phyloP scores from a whole-genome alignment of 1,140 invertebrate genomes.

The Psilanteris sp. region DNA sequence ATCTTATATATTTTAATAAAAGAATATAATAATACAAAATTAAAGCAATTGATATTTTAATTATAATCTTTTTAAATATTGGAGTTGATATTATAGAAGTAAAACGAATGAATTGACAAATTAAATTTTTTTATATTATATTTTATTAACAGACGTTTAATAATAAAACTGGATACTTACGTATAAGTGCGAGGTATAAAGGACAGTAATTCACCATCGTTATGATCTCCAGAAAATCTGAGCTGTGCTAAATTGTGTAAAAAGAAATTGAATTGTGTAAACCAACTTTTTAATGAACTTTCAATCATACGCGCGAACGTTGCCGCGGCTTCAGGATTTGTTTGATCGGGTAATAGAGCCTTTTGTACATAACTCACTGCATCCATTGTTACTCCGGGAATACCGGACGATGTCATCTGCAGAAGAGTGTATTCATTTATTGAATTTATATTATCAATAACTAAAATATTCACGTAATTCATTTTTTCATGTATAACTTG shows the following conservation, averaged over 20 bases:
- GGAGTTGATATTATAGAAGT: no score
- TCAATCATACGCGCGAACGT: slow-evolving; percentile 96
- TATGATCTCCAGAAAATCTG: slow-evolving; percentile 91
- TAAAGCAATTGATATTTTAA: no score
- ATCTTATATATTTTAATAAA: no score
- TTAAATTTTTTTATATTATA: no score
- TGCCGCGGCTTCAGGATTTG: slow-evolving; percentile 96
- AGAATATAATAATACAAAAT: no score
- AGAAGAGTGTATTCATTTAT: slow-evolving; percentile 73
- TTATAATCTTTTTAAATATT: no score
- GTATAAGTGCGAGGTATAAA: slow-evolving; percentile 97
- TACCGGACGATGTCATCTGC: slow-evolving; percentile 96
- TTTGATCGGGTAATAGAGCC: slow-evolving; percentile 92
- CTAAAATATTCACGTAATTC: slow-evolving; percentile 19
- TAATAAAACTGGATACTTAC: slow-evolving; percentile 82
- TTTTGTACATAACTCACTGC: slow-evolving; percentile 95
- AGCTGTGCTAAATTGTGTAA: slow-evolving; percentile 97
- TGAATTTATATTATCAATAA: slow-evolving; percentile 7
- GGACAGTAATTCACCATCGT: slow-evolving; percentile 90
- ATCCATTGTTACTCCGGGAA: slow-evolving; percentile 94
- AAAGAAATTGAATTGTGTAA: slow-evolving; percentile 98
- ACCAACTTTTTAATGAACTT: slow-evolving; percentile 91
- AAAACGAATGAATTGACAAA: no score
- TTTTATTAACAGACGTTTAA: no score
- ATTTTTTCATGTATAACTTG: slow-evolving; percentile 10